Conservation (phyloP, 2,888 invertebrate species). For the Aspidiotus destructor region DNA sequence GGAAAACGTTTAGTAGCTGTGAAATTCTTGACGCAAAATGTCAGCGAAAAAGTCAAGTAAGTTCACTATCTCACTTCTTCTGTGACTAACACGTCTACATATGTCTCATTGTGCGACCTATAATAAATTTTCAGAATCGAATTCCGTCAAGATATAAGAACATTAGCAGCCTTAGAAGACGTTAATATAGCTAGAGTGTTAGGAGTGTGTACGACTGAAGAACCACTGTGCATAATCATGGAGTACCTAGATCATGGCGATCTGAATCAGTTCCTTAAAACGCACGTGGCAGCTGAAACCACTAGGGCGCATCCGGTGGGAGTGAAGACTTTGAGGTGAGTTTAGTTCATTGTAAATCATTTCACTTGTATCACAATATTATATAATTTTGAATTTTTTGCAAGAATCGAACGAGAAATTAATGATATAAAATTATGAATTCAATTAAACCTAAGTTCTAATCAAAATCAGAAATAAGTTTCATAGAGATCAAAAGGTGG, state of each 20-base stretch:
- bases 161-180: conserved; percentile 66
- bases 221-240: conserved; percentile 50
- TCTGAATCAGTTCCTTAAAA: conserved; percentile 49
- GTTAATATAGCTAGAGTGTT: conserved; percentile 49
- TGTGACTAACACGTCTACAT: not conserved
- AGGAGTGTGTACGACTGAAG: conserved; percentile 48
- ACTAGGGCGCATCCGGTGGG: conserved; percentile 38
- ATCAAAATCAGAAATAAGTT: too few species aligned
- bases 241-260: conserved; percentile 54
- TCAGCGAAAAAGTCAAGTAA: conserved; percentile 70
- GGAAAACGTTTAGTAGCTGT: conserved; percentile 74
- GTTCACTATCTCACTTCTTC: conserved; percentile 37
- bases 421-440: too few species aligned
- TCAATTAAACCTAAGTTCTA: too few species aligned
- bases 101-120: too few species aligned
- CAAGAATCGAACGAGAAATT: too few species aligned
- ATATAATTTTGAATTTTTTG: too few species aligned
- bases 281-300: conserved; percentile 42
- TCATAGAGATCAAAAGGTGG: too few species aligned
- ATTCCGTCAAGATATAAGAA: conserved; percentile 76
- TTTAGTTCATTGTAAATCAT: not conserved
- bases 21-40: conserved; percentile 70
- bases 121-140: conserved; percentile 53
- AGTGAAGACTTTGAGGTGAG: conserved; percentile 40
- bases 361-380: too few species aligned